These are phyloP conservation scores for Spodoptera litura DNA, from an alignment of 1,140 invertebrate species.

Conservation along the genomic window DNA sequence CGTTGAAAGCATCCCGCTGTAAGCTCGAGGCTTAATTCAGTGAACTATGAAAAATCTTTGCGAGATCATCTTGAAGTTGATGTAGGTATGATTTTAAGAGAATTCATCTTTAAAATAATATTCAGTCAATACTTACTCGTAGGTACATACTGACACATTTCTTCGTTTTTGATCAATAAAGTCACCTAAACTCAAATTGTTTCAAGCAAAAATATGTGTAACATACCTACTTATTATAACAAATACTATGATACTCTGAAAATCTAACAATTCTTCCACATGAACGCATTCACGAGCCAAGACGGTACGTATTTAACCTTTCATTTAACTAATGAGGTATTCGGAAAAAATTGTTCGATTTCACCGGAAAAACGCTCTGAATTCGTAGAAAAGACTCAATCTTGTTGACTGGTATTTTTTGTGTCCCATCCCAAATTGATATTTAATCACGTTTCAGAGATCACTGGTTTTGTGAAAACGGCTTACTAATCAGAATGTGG, in stretches of 20 bases:
- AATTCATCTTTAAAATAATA: too few species aligned
- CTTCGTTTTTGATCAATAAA: too few species aligned
- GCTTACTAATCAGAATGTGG: constrained; percentile 25
- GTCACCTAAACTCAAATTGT: too few species aligned
- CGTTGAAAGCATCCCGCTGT: constrained; percentile 8
- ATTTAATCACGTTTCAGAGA: constrained; percentile 43
- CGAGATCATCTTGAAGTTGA: background rate
- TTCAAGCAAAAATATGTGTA: too few species aligned
- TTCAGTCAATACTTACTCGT: too few species aligned
- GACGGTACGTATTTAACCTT: background rate
- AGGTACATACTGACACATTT: too few species aligned
- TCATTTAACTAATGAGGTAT: constrained; percentile 13
- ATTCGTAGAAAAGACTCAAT: constrained; percentile 29
- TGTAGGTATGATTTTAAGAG: too few species aligned
- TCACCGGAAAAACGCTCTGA: background rate
- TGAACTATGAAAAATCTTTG: constrained; percentile 24
- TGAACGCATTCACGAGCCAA: too few species aligned
- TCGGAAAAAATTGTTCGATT: constrained; percentile 19
- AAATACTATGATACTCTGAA: too few species aligned
- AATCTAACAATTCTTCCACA: too few species aligned
- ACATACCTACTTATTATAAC: too few species aligned
- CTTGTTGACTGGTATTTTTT: constrained; percentile 38
- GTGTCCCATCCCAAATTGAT: constrained; percentile 27
- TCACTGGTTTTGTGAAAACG: constrained; percentile 34
- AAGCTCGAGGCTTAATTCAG: constrained; percentile 11